phyloP scores from a whole-genome alignment of 2,797 vertebrate species.

The Echeneis naucrates region DNA sequence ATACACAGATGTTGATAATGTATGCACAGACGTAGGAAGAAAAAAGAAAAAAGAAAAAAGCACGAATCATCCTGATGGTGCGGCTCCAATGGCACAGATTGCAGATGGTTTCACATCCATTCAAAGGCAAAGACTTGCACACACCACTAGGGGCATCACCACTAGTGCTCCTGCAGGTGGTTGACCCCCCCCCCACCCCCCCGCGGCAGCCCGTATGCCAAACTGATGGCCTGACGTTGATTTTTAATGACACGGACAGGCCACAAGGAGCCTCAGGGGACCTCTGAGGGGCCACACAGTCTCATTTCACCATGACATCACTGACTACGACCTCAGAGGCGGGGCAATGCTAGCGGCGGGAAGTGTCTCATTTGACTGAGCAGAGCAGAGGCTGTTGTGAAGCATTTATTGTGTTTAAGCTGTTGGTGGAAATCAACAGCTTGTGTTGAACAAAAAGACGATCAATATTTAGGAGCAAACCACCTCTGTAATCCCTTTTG shows the following conservation, averaged over 20 bases:
- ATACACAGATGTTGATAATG: conserved; percentile 59
- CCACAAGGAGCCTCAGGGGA: conserved; percentile 50
- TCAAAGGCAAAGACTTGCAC: conserved; percentile 41
- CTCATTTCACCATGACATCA: conserved; percentile 70
- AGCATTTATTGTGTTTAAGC: conserved; percentile 26
- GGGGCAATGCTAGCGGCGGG: conserved; percentile 47
- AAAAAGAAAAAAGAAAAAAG: conserved; percentile 5
- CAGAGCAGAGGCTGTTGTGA: conserved; percentile 25
- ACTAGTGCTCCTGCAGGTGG: conserved; percentile 76
- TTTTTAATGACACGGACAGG: conserved; percentile 63
- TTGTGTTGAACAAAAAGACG: conserved; percentile 39
- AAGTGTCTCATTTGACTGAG: conserved; percentile 59
- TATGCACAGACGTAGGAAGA: conserved; percentile 20
- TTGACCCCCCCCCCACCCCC: conserved; percentile 47
- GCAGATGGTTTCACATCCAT: conserved; percentile 47
- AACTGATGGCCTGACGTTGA: conserved; percentile 61
- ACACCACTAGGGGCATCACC: conserved; percentile 57
- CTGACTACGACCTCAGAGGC: conserved; percentile 62
- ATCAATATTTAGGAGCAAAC: conserved; percentile 24
- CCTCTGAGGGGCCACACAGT: conserved; percentile 41
- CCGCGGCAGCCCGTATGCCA: conserved; percentile 38
- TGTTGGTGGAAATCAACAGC: conserved; percentile 37
- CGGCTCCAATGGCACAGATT: not conserved
- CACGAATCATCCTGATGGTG: conserved; percentile 14
- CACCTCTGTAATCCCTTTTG: not conserved